Percentiles rank a stretch among this genome's conserved stretches.
These are phyloP conservation scores for Tanytarsus gracilentus DNA, from an alignment of 2,888 invertebrate species.

Conservation along the genomic window DNA sequence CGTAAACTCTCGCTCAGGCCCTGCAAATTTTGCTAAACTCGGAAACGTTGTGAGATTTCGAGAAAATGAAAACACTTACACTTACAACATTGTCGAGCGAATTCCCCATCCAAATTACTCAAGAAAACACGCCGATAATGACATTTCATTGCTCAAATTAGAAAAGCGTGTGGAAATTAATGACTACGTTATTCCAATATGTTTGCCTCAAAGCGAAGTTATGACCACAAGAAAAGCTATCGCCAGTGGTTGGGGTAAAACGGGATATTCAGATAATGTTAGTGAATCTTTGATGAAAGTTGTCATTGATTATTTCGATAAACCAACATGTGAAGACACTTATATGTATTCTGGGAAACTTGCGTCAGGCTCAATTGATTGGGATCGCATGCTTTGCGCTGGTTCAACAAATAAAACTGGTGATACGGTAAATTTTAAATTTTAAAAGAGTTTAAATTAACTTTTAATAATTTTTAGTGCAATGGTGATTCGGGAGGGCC, in stretches of 20 bases:
- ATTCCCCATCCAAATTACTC: slow-evolving; percentile 8
- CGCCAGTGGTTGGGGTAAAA: slow-evolving; percentile 11
- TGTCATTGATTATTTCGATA: slow-evolving; percentile 4
- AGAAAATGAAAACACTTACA: background rate
- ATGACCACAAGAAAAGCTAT: background rate
- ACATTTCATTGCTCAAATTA: slow-evolving; percentile 15
- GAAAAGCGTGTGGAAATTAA: background rate
- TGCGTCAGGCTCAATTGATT: background rate
- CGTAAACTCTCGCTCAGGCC: background rate
- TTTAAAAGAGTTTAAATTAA: no score
- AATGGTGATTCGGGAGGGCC: slow-evolving; percentile 19
- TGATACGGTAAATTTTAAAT: background rate
- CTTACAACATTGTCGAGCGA: slow-evolving; percentile 10
- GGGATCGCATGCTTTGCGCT: slow-evolving; percentile 2
- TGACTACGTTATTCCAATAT: slow-evolving; percentile 15
- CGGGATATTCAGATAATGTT: background rate
- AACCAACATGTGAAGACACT: background rate
- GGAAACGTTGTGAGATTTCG: background rate
- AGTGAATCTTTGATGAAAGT: slow-evolving; percentile 16
- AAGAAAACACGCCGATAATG: slow-evolving; percentile 14
- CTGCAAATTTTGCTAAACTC: slow-evolving; percentile 19
- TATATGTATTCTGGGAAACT: background rate
- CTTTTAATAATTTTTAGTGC: background rate
- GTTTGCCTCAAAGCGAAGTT: background rate
- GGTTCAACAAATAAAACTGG: slow-evolving; percentile 13